Evolutionary conservation across 2,797 vertebrate genomes (phyloP).

Genomic region (Poeciliopsis presidionis): DNA sequence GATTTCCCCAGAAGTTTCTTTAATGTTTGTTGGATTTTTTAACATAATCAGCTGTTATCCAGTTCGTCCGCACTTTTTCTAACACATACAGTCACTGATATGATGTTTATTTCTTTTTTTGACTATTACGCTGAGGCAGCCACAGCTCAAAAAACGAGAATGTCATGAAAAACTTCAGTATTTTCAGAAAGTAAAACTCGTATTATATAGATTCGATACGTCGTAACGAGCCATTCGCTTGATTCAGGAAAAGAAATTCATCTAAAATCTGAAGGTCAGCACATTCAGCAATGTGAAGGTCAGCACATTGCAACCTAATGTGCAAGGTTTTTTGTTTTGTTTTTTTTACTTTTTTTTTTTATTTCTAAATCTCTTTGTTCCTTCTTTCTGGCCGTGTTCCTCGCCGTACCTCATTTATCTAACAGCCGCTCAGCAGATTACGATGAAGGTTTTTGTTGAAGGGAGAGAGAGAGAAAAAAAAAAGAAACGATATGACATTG

Average conservation of each 20-base stretch:
- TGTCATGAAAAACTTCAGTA: not conserved
- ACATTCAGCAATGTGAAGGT: no score
- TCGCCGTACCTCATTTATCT: not conserved
- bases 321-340: no score
- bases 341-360: no score
- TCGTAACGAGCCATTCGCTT: not conserved
- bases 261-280: not conserved
- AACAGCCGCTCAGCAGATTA: not conserved
- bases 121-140: not conserved
- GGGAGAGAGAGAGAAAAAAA: not conserved
- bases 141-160: not conserved
- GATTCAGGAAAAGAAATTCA: not conserved
- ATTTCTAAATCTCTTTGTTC: not conserved
- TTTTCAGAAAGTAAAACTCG: not conserved
- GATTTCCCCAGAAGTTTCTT: conserved; percentile 42
- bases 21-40: conserved; percentile 20
- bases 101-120: not conserved
- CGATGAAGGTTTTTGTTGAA: not conserved
- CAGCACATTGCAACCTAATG: no score
- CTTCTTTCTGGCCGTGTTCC: not conserved
- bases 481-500: not conserved
- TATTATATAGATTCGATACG: not conserved
- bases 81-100: conserved; percentile 7
- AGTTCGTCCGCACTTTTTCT: conserved; percentile 27
- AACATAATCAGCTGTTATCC: conserved; percentile 24